Evolutionary conservation across 2,113 vertebrate genomes (phyloP), one percentile per base, ranked within the genome.

Genomic region (Onychostoma macrolepis): DNA sequence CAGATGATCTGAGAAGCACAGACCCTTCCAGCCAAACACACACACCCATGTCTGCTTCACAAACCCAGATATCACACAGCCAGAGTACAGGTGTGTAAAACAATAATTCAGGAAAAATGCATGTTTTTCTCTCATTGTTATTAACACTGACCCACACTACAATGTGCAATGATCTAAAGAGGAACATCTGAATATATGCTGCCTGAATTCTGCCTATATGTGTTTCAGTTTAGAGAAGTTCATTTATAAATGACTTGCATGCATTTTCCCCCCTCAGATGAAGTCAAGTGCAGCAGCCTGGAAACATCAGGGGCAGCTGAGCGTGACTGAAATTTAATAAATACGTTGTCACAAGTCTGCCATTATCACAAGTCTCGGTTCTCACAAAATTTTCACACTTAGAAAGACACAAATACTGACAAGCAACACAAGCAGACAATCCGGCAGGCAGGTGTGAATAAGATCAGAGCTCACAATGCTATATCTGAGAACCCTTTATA

Each of bases 1-100:
- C 97, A 0, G 96, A 96, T 41, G 96, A 97, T 85, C 91, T 95
- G 28, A 93, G 92, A 84, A 93, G 95, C 11, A 85, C 94, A 0
- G 96, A 97, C 11, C 92, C 94, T 19, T 88, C 86, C 88, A 79
- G 65, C 63, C 38, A 45, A 17, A 84, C 48, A 43, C 80, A 56
- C 45, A 63, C 11, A 75, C 67, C 21, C 24, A 69, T 79, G 28
- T 53, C 77, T 1, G 71, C 56, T 41, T 63, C 80, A 50, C 69
- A 56, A 50, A 83, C 79, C 69, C 86, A 86, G 63, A 67, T 45
- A 13, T 61, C 85, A 63, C 36, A 69, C 48, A 67, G 43, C 71
- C 45, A 83, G 43, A 84, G 63, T 69, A 26, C 53, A 87, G 86
- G 86, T 83, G 56, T 77, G 78, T 80, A 28, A 83, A 21, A 83